These are phyloP conservation scores for Magallana nippona DNA, from an alignment of 2,888 invertebrate genomes.

Conservation along the genomic window DNA sequence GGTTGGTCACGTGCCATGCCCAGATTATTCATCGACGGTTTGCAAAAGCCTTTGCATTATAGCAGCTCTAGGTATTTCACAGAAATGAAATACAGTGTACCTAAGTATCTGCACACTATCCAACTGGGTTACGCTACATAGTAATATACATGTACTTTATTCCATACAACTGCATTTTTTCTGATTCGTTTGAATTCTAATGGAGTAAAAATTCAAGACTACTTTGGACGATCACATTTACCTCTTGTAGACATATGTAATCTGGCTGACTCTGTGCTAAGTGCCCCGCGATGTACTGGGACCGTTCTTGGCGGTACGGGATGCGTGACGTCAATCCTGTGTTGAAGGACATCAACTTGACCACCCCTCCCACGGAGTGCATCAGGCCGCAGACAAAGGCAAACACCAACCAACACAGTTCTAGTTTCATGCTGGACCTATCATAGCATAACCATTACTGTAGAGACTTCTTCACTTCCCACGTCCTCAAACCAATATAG, in stretches of 20 bases:
- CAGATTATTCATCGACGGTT: too few relatives aligned
- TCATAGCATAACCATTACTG: too few relatives aligned
- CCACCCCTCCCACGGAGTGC: background rate
- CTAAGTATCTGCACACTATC: too few relatives aligned
- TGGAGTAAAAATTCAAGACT: too few relatives aligned
- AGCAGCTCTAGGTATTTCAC: too few relatives aligned
- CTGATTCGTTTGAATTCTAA: too few relatives aligned
- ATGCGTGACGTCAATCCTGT: constrained; percentile 55
- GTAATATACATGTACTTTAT: too few relatives aligned
- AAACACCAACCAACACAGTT: background rate
- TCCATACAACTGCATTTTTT: too few relatives aligned
- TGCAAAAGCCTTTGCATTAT: too few relatives aligned
- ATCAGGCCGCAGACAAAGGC: background rate
- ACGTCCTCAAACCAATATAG: background rate
- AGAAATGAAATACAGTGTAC: too few relatives aligned
- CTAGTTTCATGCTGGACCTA: background rate
- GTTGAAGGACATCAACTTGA: constrained; percentile 47
- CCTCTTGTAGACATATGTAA: constrained; percentile 61
- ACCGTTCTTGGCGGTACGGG: constrained; percentile 45
- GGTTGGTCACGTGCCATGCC: too few relatives aligned
- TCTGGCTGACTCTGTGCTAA: constrained; percentile 48
- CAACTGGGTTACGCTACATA: too few relatives aligned
- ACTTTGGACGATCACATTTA: background rate
- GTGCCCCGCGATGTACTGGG: constrained; percentile 38
- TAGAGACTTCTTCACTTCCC: background rate